Conservation (phyloP, 35 echinoderm and acorn worm genomes). For the Ophioderma brevispina region DNA sequence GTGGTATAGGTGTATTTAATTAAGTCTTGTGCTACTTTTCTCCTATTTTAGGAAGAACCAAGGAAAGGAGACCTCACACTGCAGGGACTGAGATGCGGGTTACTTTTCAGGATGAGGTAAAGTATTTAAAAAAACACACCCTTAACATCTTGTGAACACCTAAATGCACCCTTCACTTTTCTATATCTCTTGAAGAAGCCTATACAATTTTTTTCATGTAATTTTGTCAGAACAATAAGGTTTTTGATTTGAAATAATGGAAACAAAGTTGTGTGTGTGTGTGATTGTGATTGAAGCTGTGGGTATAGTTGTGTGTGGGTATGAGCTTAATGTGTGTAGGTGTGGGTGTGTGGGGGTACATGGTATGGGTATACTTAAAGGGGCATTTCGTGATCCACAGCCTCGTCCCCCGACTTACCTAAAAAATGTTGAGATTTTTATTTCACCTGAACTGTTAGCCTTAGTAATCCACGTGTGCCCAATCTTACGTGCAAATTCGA, state of each 20-base stretch:
- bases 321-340: neutral
- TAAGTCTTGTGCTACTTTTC: neutral
- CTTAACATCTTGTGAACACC: too few species aligned
- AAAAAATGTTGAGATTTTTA: too few species aligned
- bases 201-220: neutral
- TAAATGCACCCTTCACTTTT: neutral
- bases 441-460: too few species aligned
- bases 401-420: too few species aligned
- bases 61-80: conserved; percentile 56
- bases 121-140: neutral
- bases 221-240: neutral
- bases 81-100: conserved; percentile 65
- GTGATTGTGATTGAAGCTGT: neutral
- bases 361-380: too few species aligned
- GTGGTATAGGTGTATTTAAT: neutral
- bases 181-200: neutral
- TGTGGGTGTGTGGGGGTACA: too few species aligned
- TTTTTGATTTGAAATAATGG: neutral
- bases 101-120: conserved; percentile 74
- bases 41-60: conserved; percentile 24
- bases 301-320: neutral
- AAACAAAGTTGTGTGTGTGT: neutral
- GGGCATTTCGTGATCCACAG: too few species aligned
- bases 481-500: too few species aligned
- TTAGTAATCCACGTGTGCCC: too few species aligned